Base-by-base conservation (phyloP, 2,888 invertebrate species). In the Automeris io region DNA sequence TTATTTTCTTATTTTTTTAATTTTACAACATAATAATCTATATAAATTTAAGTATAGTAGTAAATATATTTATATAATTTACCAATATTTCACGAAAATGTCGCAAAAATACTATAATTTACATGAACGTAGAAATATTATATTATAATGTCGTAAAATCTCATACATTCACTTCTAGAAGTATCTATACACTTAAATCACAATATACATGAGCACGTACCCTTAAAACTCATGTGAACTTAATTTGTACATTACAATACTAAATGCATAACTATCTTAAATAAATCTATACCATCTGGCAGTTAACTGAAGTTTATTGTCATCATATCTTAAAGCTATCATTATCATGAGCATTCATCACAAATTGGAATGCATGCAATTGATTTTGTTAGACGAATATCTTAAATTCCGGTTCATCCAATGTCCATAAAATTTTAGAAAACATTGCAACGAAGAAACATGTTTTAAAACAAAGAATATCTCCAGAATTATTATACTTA, bases 231-330 rank as follows among this genome's bases (percentile, higher is more conserved):
- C 73, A 75, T 70, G 73, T 66, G 54, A 68, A 71, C 75, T 78
- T 77, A 75, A 68, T 83, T 85, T 83, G 83, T 83, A 83, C 82
- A 83, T 69, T 66, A 70, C 52, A 67, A 61, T 54, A 65, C 66
- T 74, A 79, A 85, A 85, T 83, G 83, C 83, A 75, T 62, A 56
- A 57, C 70, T 65, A 72, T 70, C 58, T 63, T 69, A 70, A 50
- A 26, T 61, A 56, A 46, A 31, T 51, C 49, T 57, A 54, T 39
- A 47, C 44, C 46, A 54, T 53, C 37, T 58, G 65, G 65, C 69
- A 65, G 63, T 62, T 59, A 52, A 35, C 40, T 42, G 44, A 45
- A 42, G 42, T 34, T 65, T 70, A 70, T 70, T 70, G 70, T 70
- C 69, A 64, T 62, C 50, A 45, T 56, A 49, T 50, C 58, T 58